Base-by-base conservation (phyloP, 2,888 invertebrate species). In the Lacanobia wlatinum region DNA sequence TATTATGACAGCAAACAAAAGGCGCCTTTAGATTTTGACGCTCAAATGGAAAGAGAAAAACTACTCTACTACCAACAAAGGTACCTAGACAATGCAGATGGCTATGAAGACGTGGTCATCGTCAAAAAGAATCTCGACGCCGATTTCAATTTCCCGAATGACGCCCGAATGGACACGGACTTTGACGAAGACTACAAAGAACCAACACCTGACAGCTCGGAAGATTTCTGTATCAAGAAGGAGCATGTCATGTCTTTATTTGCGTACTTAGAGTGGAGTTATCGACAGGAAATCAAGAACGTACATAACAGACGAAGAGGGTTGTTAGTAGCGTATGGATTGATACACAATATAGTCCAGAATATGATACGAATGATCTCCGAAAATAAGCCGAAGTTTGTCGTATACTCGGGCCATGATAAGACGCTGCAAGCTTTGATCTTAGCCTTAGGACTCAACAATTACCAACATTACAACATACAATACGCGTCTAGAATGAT, bases 361-460 rank as follows among this genome's bases (percentile, higher is more conserved):
- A 98, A 98, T 89, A 97, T 98, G 97, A 96, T 98, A 14, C 96
- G 97, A 84, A 98, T 98, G 96, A 98, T 98, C 83, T 97, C 98
- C 0, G 98, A 98, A 62, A 97, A 97, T 73, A 97, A 97, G 73
- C 98, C 98, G 0, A 98, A 97, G 87, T 96, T 98, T 71, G 97
- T 98, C 0, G 88, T 98, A 0, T 98, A 98, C 90, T 99, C 99
- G 0, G 99, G 99, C 0, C 99, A 99, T 87, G 99, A 99, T 92
- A 98, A 98, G 88, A 99, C 99, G 0, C 90, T 99, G 52, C 98
- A 98, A 87, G 98, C 98, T 80, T 93, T 99, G 52, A 97, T 98
- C 2, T 96, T 98, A 3, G 98, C 98, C 0, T 91, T 99, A 62
- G 99, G 99, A 0, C 92, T 98, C 5, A 95, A 93, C 28, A 96